A percentile compares a stretch with the other conserved stretches of the same genome.
phyloP scores from a whole-genome alignment of 92 coral and sea anemone genomes.

The Porites cylindrica region DNA sequence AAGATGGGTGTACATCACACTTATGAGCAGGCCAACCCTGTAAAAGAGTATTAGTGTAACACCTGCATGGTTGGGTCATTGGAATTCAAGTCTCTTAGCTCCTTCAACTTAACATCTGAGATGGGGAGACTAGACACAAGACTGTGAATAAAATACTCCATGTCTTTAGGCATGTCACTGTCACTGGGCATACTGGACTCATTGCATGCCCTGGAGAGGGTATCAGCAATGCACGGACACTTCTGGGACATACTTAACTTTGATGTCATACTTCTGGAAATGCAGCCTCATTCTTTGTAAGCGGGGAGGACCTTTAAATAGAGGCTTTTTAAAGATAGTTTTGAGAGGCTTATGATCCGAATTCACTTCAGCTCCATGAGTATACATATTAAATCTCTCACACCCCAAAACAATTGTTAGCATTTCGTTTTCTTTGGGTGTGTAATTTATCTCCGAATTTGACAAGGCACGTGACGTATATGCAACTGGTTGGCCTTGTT shows the following conservation, averaged over 20 bases:
- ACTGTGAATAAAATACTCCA: conserved; percentile 21
- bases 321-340: conserved; percentile 41
- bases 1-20: conserved; percentile 27
- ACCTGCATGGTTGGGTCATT: too few species aligned
- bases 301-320: conserved; percentile 45
- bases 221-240: conserved; percentile 57
- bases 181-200: conserved; percentile 25
- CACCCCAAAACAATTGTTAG: conserved; percentile 40
- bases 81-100: not conserved
- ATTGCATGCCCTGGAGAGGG: conserved; percentile 48
- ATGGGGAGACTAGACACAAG: conserved; percentile 11
- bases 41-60: not conserved
- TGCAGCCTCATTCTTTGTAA: conserved; percentile 46
- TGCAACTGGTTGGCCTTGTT: conserved; percentile 33
- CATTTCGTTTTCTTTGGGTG: not conserved
- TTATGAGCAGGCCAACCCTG: conserved; percentile 43
- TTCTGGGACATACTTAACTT: conserved; percentile 63
- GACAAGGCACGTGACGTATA: not conserved
- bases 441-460: not conserved
- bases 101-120: conserved; percentile 12
- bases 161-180: conserved; percentile 33
- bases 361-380: conserved; percentile 24
- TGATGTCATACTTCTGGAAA: conserved; percentile 42
- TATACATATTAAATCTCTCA: conserved; percentile 36
- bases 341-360: conserved; percentile 62